These are phyloP conservation scores for Drosophila maculinotata DNA, from an alignment of 2,888 invertebrate genomes.

Conservation along the genomic window DNA sequence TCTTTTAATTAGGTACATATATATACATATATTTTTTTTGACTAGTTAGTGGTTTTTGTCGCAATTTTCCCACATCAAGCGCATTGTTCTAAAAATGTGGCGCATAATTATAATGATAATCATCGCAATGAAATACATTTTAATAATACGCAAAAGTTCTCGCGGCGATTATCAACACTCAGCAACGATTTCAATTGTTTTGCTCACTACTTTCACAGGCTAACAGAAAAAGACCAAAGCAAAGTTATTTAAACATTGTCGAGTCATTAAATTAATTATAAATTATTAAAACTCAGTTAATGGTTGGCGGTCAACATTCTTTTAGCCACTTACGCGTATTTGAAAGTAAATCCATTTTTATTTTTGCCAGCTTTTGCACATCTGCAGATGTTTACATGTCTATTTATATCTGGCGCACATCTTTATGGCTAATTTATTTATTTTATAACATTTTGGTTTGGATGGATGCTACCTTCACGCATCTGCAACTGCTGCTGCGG, in stretches of 20 bases:
- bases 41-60: constrained; percentile 55
- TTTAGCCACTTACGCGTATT: constrained; percentile 34
- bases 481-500: constrained; percentile 35
- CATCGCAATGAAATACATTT: constrained; percentile 31
- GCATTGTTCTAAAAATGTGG: constrained; percentile 52
- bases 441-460: constrained; percentile 64
- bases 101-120: constrained; percentile 39
- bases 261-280: constrained; percentile 47
- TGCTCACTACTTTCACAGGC: constrained; percentile 19
- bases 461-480: constrained; percentile 43
- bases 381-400: constrained; percentile 27
- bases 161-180: constrained; percentile 19
- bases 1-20: constrained; percentile 35
- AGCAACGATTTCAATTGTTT: constrained; percentile 8
- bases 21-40: constrained; percentile 31
- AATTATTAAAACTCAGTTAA: constrained; percentile 42
- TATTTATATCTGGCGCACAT: constrained; percentile 36
- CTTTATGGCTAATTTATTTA: constrained; percentile 61
- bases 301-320: constrained; percentile 28
- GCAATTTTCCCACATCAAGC: constrained; percentile 56
- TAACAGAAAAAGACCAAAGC: not conserved
- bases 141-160: constrained; percentile 22
- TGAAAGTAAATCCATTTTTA: constrained; percentile 43
- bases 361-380: constrained; percentile 6
- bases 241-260: constrained; percentile 16